Base-by-base conservation (phyloP, 1,140 invertebrate species). In the Heliconius himera region DNA sequence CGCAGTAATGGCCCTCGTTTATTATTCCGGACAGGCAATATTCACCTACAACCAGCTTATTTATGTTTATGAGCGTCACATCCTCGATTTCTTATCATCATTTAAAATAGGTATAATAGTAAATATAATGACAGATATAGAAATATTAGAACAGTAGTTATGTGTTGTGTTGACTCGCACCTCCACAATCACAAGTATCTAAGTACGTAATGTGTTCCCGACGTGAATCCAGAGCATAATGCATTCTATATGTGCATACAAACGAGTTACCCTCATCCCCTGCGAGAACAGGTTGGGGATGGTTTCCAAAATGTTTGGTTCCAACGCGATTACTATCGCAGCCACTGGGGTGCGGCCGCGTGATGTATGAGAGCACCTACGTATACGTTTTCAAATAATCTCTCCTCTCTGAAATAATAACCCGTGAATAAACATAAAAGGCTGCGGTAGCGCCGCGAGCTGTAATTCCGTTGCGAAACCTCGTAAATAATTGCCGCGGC, bases 361-460 rank as follows among this genome's bases (percentile, higher is more conserved):
- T 91, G 88, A 92, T 90, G 89, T 89, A 90, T 87, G 89, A 84
- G 76, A 73, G 73, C 66, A 60, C 56, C 78, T 73, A 87, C 84
- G 85, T 88, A 86, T 89, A 89, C 87, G 85, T 90, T 90, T 90
- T 87, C 85, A 84, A 88, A 90, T 91, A 88, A 89, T 91, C 86
- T 87, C 84, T 82, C 77, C 77, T 77, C 85, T 83, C 29, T 56
- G 70, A 83, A 89, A 91, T 91, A 90, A 93, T 90, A 90, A 89
- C 84, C 86, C 83, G 86, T 83, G 87, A 89, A 90, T 91, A 88
- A 88, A 91, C 90, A 91, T 92, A 89, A 93, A 91, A 91, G 84
- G 84, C 84, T 79, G 75, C 81, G 77, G 85, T 82, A 73, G 70
- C 70, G 26, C 84, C 85, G 83, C 83, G 83, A 72, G 80, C 83